Evolutionary conservation across 2,113 vertebrate genomes (phyloP), one percentile per base, ranked within the genome.

Genomic region (Catharus bicknelli): DNA sequence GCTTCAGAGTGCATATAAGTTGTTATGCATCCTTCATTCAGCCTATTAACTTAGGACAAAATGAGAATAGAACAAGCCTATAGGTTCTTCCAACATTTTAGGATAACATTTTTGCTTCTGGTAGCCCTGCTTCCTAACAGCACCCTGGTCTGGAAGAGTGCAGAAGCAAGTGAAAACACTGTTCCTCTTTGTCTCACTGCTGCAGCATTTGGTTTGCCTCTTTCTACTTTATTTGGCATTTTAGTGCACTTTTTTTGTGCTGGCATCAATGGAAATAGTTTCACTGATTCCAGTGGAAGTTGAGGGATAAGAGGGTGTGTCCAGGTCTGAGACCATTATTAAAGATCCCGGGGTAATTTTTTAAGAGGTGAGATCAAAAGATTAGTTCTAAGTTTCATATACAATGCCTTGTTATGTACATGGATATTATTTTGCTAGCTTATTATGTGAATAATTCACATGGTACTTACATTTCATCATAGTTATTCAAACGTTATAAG

Each of bases 1-100:
- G 63, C 22, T 45, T 93, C 72, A 36, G 58, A 89, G 54, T 18
- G 29, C 43, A 32, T 12, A 63, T 79, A 94, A 86, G 59, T 79
- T 94, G 82, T 74, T 90, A 93, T n/a, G 61, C 32, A 66, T 86
- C 72, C 79, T 88, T 83, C 88, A 66, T 51, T 85, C 75, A 90
- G 42, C 34, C 59, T 72, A 69, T 85, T 94, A 91, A 77, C 59
- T 86, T 80, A 91, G 75, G 58, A 58, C 38, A 91, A 58, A 93
- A 76, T 10, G 32, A 85, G 62, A 79, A 51, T 2, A 34, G 70
- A 79, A 68, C 50, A 87, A 82, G 42, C 32, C 55, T 54, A 38
- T 42, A 83, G 36, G 54, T 62, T 85, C 55, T 91, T 87, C 58
- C 53, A 90, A 19, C 2, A 12, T n/a, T 90, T 85, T 38, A 85